Evolutionary conservation across 1,140 invertebrate species (phyloP).

Genomic region (Drosophila navojoa): DNA sequence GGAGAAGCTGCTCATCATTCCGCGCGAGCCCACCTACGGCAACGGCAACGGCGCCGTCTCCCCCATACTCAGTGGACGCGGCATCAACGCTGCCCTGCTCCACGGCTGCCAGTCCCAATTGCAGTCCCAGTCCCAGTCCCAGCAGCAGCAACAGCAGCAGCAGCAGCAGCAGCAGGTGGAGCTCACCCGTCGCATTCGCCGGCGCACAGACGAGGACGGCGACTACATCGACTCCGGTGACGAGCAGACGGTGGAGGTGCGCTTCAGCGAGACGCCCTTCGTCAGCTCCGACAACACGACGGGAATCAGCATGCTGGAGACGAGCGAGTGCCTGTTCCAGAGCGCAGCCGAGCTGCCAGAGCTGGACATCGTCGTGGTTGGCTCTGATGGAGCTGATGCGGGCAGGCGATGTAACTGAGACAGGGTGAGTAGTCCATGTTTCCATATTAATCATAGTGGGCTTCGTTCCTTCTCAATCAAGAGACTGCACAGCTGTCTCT

Average conservation of each 20-base stretch:
- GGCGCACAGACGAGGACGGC: conserved; percentile 65
- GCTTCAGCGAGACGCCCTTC: conserved; percentile 77
- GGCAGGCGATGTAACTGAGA: conserved; percentile 65
- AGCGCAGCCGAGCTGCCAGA: conserved; percentile 41
- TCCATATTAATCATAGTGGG: no score
- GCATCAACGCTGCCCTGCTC: conserved; percentile 67
- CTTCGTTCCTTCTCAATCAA: no score
- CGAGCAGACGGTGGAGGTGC: conserved; percentile 78
- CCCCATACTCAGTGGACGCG: conserved; percentile 68
- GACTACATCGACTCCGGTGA: conserved; percentile 75
- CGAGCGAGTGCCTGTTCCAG: conserved; percentile 44
- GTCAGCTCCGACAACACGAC: conserved; percentile 80
- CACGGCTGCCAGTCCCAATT: conserved; percentile 53
- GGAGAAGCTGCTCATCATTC: conserved; percentile 74
- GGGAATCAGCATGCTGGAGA: conserved; percentile 67
- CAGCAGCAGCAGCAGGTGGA: conserved; percentile 56
- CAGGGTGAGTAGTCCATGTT: conserved; percentile 60
- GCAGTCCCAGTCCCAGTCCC: conserved; percentile 19
- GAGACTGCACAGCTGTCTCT: no score
- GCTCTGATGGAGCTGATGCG: conserved; percentile 20
- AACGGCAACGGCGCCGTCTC: conserved; percentile 73
- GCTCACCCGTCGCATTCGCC: conserved; percentile 38
- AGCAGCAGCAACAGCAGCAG: conserved; percentile 23
- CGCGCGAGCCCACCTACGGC: conserved; percentile 75
- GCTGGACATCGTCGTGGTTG: conserved; percentile 27